A percentile compares a stretch with the other conserved stretches of the same genome.
Evolutionary conservation across 2,797 vertebrate species (phyloP).

Genomic region (Bufotes viridis): DNA sequence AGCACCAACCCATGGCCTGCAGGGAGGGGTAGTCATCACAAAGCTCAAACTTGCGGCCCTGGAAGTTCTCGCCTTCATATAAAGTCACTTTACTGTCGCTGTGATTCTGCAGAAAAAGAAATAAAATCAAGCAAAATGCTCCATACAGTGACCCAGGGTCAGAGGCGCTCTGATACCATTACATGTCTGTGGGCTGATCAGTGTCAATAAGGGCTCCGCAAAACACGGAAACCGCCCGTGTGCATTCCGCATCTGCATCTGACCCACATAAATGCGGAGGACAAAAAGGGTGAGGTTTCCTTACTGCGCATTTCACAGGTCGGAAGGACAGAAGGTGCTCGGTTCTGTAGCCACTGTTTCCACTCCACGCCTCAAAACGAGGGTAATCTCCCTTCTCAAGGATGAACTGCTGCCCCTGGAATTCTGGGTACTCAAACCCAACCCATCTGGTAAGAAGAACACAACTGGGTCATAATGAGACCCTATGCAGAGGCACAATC

Average conservation of each 20-base stretch:
- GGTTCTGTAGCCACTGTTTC: constrained; percentile 91
- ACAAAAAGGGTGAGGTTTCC: constrained; percentile 62
- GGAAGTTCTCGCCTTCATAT: constrained; percentile 93
- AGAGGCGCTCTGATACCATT: background rate
- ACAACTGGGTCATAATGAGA: background rate
- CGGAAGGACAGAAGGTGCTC: constrained; percentile 95
- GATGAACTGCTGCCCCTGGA: constrained; percentile 97
- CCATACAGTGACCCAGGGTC: background rate
- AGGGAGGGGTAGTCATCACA: constrained; percentile 94
- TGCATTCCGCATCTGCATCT: no score
- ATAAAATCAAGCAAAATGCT: background rate
- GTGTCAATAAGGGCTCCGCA: no score
- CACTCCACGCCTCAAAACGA: constrained; percentile 92
- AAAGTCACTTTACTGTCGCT: constrained; percentile 91
- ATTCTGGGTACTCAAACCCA: constrained; percentile 93
- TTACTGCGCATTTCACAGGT: constrained; percentile 90
- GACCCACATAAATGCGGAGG: no score
- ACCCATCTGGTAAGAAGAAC: constrained; percentile 81
- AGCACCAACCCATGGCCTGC: constrained; percentile 97
- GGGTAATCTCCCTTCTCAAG: constrained; percentile 97
- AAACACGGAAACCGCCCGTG: no score
- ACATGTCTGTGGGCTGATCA: background rate
- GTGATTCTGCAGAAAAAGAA: constrained; percentile 73
- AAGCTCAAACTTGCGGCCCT: constrained; percentile 93
- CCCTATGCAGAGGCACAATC: background rate